phyloP scores from a whole-genome alignment of 1,140 invertebrate species.

The Drosophila teissieri region DNA sequence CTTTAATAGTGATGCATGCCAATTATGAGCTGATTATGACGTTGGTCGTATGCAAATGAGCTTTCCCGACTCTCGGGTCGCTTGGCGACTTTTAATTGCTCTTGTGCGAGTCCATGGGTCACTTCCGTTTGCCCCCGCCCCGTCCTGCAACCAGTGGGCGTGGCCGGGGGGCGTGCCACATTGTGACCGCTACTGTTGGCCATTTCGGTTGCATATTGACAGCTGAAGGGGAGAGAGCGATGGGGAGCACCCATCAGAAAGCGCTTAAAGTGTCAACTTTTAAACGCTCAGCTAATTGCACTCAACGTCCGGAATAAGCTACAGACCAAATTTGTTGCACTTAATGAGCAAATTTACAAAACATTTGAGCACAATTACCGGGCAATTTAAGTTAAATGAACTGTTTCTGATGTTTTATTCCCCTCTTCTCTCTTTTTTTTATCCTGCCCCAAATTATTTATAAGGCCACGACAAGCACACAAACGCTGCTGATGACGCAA shows the following conservation, averaged over 20 bases:
- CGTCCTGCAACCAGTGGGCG: background rate
- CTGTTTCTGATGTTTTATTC: constrained; percentile 39
- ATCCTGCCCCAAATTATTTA: constrained; percentile 49
- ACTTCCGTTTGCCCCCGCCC: constrained; percentile 10
- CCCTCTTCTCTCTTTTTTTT: background rate
- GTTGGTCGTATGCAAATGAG: constrained; percentile 60
- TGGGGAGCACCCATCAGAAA: constrained; percentile 19
- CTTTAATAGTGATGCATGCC: constrained; percentile 45
- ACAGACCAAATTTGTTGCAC: constrained; percentile 17
- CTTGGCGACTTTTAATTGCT: constrained; percentile 58
- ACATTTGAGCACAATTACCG: constrained; percentile 70
- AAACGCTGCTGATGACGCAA: constrained; percentile 11
- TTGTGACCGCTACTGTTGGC: constrained; percentile 5
- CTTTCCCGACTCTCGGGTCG: constrained; percentile 20
- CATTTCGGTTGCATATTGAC: constrained; percentile 38
- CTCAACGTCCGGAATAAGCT: constrained; percentile 25
- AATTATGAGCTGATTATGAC: constrained; percentile 71
- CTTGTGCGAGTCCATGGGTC: constrained; percentile 45
- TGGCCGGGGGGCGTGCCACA: constrained; percentile 2
- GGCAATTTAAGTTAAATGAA: constrained; percentile 79
- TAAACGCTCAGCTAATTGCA: constrained; percentile 54
- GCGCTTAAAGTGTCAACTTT: constrained; percentile 61
- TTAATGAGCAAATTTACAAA: constrained; percentile 72
- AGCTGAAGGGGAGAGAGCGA: constrained; percentile 2
- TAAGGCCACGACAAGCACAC: constrained; percentile 18